phyloP scores from a whole-genome alignment of 2,888 invertebrate genomes.

The Spilosoma lubricipeda region DNA sequence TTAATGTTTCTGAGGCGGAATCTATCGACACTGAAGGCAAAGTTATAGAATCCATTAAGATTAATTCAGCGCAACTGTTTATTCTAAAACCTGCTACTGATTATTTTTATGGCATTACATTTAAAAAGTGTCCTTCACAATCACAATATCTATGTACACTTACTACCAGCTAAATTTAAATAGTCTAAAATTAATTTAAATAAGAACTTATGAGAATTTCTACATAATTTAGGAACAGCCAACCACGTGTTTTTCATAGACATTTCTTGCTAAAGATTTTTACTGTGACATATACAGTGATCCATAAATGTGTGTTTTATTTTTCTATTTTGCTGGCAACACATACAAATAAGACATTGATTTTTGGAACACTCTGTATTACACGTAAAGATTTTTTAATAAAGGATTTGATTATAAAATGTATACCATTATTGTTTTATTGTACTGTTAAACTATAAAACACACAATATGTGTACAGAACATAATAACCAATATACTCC shows the following conservation, averaged over 20 bases:
- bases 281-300: neutral
- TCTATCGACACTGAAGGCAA: neutral
- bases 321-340: neutral
- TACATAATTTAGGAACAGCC: constrained; percentile 37
- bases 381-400: too few species aligned
- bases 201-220: constrained; percentile 28
- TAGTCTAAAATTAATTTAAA: constrained; percentile 30
- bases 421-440: neutral
- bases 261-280: constrained; percentile 13
- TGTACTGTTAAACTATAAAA: neutral
- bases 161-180: constrained; percentile 21
- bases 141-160: constrained; percentile 13
- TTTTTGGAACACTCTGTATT: neutral
- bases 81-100: neutral
- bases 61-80: neutral
- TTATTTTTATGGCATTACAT: neutral
- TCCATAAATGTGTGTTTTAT: neutral
- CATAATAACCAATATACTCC: neutral
- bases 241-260: constrained; percentile 20
- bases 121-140: neutral
- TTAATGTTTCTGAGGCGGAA: neutral
- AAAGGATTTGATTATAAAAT: too few species aligned
- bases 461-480: neutral
- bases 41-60: neutral
- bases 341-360: neutral